Evolutionary conservation across 2,113 vertebrate species (phyloP).

Genomic region (Hypocryptadius cinnamomeus): DNA sequence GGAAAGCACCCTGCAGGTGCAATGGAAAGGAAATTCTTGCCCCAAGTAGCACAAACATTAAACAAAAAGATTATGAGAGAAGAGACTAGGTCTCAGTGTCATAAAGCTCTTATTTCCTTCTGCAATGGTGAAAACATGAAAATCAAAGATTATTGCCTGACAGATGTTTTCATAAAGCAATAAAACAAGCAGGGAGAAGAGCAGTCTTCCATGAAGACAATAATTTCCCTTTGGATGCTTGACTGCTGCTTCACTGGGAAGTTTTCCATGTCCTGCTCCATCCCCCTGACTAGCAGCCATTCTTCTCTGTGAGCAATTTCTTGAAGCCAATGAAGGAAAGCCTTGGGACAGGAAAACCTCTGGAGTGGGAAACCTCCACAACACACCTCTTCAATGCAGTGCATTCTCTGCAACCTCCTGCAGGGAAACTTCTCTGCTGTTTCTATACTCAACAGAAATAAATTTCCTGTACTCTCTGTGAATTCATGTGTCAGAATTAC

Average conservation of each 20-base stretch:
- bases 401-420: accelerated
- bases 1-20: background rate
- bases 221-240: conserved; percentile 14
- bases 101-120: background rate
- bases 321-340: background rate
- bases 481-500: background rate
- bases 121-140: background rate
- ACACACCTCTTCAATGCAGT: background rate
- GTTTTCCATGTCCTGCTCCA: background rate
- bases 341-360: background rate
- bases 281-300: background rate
- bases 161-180: conserved; percentile 27
- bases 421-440: background rate
- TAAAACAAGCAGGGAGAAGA: background rate
- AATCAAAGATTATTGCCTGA: conserved; percentile 15
- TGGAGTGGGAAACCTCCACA: background rate
- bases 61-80: background rate
- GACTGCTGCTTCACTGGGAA: background rate
- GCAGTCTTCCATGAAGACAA: background rate
- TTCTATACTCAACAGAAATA: background rate
- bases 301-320: background rate
- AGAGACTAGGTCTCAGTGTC: background rate
- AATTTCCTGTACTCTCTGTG: background rate
- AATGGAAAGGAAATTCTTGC: background rate
- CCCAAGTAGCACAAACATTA: background rate